A percentile compares a stretch with the other conserved stretches of the same genome.
Evolutionary conservation across 2,113 vertebrate species (phyloP).

Genomic region (Heptranchias perlo): DNA sequence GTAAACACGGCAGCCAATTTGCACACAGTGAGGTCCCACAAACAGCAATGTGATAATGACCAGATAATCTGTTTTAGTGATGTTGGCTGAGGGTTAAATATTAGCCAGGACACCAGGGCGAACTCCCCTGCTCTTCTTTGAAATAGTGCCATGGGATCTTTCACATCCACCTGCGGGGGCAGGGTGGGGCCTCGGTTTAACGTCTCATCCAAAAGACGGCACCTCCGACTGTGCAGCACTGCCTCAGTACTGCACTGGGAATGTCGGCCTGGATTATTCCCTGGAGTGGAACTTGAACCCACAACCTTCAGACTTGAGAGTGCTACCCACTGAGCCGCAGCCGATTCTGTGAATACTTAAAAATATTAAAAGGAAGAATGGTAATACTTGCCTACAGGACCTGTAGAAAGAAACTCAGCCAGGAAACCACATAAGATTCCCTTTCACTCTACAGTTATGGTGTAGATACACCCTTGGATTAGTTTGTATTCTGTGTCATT

Average conservation of each 20-base stretch:
- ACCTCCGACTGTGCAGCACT: too few relatives aligned
- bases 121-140: too few relatives aligned
- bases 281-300: too few relatives aligned
- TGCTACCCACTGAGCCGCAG: not conserved
- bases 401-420: not conserved
- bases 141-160: not conserved
- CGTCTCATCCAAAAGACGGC: not conserved
- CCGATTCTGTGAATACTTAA: not conserved
- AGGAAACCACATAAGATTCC: too few relatives aligned
- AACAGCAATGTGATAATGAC: not conserved
- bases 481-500: too few relatives aligned
- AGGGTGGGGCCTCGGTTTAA: not conserved
- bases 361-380: not conserved
- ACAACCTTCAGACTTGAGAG: not conserved
- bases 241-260: not conserved
- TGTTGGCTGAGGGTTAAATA: not conserved
- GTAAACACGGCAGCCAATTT: not conserved
- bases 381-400: not conserved
- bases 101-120: not conserved
- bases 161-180: too few relatives aligned
- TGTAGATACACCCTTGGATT: too few relatives aligned
- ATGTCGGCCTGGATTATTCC: not conserved
- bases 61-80: too few relatives aligned
- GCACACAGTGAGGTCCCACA: not conserved
- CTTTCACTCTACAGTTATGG: too few relatives aligned